A percentile compares a stretch with the other conserved stretches of the same genome.
These are phyloP conservation scores for Euthynnus affinis DNA, from an alignment of 2,797 vertebrate genomes.

Conservation along the genomic window DNA sequence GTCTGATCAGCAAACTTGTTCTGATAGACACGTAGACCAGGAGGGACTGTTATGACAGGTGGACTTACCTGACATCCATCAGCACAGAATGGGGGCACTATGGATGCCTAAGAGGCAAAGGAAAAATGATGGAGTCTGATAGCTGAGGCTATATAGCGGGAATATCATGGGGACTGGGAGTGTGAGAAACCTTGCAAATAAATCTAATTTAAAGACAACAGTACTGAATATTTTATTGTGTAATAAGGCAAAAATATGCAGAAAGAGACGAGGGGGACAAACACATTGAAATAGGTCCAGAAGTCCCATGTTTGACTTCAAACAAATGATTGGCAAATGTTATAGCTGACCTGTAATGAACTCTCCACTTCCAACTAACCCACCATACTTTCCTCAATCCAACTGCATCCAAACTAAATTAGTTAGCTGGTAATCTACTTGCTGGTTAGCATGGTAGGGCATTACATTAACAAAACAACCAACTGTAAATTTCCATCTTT, in stretches of 20 bases:
- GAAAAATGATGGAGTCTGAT: constrained; percentile 7
- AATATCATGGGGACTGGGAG: not conserved
- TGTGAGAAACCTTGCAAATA: not conserved
- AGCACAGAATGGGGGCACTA: constrained; percentile 6
- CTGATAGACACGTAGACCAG: constrained; percentile 65
- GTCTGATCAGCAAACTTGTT: constrained; percentile 87
- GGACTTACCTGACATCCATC: constrained; percentile 54
- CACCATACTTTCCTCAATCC: not conserved
- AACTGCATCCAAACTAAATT: not conserved
- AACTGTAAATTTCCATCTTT: not conserved
- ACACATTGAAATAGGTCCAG: not conserved
- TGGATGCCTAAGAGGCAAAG: constrained; percentile 10
- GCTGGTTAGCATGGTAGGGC: not conserved
- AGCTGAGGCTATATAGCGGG: not conserved
- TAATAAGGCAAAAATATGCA: rapidly evolving
- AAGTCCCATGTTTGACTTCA: not conserved
- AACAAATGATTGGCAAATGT: not conserved
- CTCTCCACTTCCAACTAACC: not conserved
- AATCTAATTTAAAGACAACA: not conserved
- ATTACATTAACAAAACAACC: not conserved
- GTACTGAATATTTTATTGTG: not conserved
- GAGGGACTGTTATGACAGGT: constrained; percentile 63
- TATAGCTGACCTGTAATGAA: not conserved
- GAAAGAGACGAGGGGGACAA: not conserved
- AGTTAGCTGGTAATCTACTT: not conserved